phyloP scores from a whole-genome alignment of 2,797 vertebrate species.

The Myotis myotis region DNA sequence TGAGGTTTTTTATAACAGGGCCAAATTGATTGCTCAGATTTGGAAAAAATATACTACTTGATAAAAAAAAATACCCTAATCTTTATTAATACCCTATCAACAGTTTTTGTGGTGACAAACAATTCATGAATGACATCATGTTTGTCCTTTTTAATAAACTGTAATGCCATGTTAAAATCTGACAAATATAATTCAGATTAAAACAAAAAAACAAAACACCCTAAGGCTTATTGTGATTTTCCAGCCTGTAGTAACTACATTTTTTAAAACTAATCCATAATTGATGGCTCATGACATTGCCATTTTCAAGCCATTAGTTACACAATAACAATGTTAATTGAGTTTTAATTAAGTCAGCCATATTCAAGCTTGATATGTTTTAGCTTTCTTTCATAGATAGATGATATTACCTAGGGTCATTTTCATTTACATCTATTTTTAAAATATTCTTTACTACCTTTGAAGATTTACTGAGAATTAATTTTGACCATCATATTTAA shows the following conservation, averaged over 20 bases:
- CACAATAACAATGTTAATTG: constrained; percentile 54
- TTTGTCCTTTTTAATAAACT: constrained; percentile 55
- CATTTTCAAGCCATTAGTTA: constrained; percentile 64
- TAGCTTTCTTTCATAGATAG: constrained; percentile 21
- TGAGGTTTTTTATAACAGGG: background rate
- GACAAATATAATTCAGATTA: constrained; percentile 43
- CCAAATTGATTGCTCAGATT: background rate
- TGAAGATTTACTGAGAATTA: background rate
- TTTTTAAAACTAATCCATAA: constrained; percentile 60
- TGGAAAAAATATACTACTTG: background rate
- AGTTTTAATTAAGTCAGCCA: constrained; percentile 57
- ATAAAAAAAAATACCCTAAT: constrained; percentile 34
- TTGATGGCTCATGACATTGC: constrained; percentile 50
- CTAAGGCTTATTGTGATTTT: constrained; percentile 35
- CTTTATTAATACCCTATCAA: background rate
- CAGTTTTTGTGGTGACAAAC: background rate
- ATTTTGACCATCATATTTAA: background rate
- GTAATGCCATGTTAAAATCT: background rate
- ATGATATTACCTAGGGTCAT: background rate
- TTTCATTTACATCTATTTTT: constrained; percentile 16
- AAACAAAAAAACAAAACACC: background rate
- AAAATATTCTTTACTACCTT: background rate
- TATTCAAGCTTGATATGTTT: constrained; percentile 48
- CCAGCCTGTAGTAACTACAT: background rate
- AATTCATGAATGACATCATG: background rate